Base-by-base conservation (phyloP, 2,888 invertebrate genomes). In the Drosophila atripex region DNA sequence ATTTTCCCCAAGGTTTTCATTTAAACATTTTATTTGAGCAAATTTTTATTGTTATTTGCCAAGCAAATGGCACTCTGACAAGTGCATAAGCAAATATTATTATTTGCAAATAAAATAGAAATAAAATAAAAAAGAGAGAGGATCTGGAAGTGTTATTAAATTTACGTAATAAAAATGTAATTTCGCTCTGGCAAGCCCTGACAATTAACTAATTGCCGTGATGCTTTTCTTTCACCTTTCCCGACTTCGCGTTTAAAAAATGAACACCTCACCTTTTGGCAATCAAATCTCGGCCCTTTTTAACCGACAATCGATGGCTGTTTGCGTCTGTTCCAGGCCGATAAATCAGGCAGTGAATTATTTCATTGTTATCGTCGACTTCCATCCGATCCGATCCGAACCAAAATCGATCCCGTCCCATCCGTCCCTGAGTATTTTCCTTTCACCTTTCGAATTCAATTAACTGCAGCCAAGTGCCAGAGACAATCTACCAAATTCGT, bases 371-470 rank as follows among this genome's bases (percentile, higher is more conserved):
- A 83, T 85, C 85, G 80, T 61, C 56, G 23, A 47, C 47, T 35
- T 18, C 56, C 61, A 43, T 43, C 43, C 43, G 39, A 30, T 54
- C 43, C n/a, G 28, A 45, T 32, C 21, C n/a, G 28, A 45, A 21
- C 21, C 32, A 18, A 41, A 54, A n/a, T 30, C 53, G 11, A 43
- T 56, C 14, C 35, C 38, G 43, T 38, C 16, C 51, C 47, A 39
- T 38, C 25, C 50, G 30, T 12, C 49, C 46, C 52, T 53, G 51
- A n/a, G 52, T 45, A 32, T 50, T 54, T 70, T 86, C 84, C 84
- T 85, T 85, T 85, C 88, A 85, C 84, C 84, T 88, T 85, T 85
- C 86, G 68, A 86, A 80, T 85, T 88, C 84, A 88, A 86, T 88
- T 85, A 88, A 78, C 80, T 85, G 86, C 86, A 85, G 75, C 74